Evolutionary conservation across 2,888 invertebrate genomes (phyloP), one percentile per base, ranked within the genome.

Genomic region (Schrankia costaestrigalis): DNA sequence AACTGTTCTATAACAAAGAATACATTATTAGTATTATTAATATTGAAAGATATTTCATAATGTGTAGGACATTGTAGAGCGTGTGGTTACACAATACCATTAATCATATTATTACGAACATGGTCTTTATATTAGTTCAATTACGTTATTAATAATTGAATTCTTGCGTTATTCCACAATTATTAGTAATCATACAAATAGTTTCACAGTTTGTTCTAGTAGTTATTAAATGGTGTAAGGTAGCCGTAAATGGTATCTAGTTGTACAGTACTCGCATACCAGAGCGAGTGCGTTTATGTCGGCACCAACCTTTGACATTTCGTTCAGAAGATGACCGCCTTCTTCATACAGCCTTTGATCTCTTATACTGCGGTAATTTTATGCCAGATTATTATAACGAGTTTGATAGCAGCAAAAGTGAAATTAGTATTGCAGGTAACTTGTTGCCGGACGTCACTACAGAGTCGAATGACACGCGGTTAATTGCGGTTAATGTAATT

Each of bases 241-340:
- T 49, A 54, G 26, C 59, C 59, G 49, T 69, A 64, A 58, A 68
- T 61, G 57, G 69, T 41, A 56, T 62, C 57, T 55, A 42, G 46
- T 46, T 47, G 42, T 41, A 29, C 29, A 31, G 22, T 31, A 34
- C 35, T 52, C 61, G 71, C 77, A 78, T 78, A 74, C 76, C 75
- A 74, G 69, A 74, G 53, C 61, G 45, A 44, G 45, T 47, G 47
- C 51, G 41, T 41, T 49, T 47, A 43, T 41, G 46, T 39, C 38
- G 38, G 50, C 46, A 43, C 34, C 62, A 70, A 84, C 79, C 82
- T 75, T 61, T 80, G 82, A 65, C 80, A 83, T 83, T 84, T 79
- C 42, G 28, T 43, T 47, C 21, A 56, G 68, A 67, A 74, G 80
- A 84, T 76, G 80, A 73, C 80, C 77, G 71, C 68, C 74, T 70